phyloP scores from a whole-genome alignment of 2,113 vertebrate genomes.

The Athene cunicularia region DNA sequence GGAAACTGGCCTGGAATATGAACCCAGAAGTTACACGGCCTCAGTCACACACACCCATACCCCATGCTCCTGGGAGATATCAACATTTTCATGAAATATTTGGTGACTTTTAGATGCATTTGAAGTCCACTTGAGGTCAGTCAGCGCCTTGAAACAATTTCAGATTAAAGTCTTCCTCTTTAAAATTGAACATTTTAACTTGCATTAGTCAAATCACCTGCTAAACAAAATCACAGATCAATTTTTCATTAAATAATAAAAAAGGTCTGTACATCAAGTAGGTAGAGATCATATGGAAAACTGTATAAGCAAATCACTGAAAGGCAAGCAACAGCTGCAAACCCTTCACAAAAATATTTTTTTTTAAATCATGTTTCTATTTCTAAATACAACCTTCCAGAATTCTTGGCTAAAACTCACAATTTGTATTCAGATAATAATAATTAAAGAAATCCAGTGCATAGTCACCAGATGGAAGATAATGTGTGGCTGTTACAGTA shows the following conservation, averaged over 20 bases:
- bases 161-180: conserved; percentile 18
- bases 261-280: conserved; percentile 23
- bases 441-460: conserved; percentile 75
- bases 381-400: conserved; percentile 68
- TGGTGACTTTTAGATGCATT: not conserved
- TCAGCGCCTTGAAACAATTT: not conserved
- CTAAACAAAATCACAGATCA: conserved; percentile 74
- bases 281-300: conserved; percentile 45
- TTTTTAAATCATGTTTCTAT: conserved; percentile 63
- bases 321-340: conserved; percentile 43
- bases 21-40: not conserved
- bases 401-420: conserved; percentile 73
- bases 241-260: conserved; percentile 76
- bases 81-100: not conserved
- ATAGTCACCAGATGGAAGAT: conserved; percentile 75
- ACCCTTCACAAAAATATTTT: conserved; percentile 16
- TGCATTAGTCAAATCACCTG: conserved; percentile 62
- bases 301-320: conserved; percentile 52
- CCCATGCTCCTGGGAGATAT: not conserved
- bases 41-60: not conserved
- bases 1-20: not conserved
- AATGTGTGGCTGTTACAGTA: conserved; percentile 69
- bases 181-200: conserved; percentile 64
- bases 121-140: not conserved
- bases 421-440: conserved; percentile 78